Base-by-base conservation (phyloP, 2,888 invertebrate species). In the Meiosimyza platycephala region DNA sequence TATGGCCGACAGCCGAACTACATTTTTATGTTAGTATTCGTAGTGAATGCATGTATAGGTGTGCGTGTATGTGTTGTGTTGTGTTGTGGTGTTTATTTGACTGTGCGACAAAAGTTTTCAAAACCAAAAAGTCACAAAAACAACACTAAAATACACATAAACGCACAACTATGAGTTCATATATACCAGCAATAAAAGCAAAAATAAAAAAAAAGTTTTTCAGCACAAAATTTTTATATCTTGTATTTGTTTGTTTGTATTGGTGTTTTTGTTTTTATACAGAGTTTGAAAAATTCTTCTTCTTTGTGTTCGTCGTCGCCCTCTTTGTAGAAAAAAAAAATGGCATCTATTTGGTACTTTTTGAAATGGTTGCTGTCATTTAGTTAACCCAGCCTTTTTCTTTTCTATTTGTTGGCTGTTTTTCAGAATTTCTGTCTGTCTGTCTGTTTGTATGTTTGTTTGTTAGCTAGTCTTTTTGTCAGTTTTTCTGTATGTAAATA, bases 81-180 rank as follows among this genome's bases (percentile, higher is more conserved):
- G 62, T 33, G n/a, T 33, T 7, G n/a, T 62, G 40, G 33, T 33
- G 62, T 40, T 12, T 40, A 47, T 40, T 47, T 40, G 6, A n/a
- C 40, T 13, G 16, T 40, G 40, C 40, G 47, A n/a, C 40, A 62
- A 40, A 62, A 62, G 16, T 62, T 62, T 60, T 62, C 16, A 40
- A 33, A n/a, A 13, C 62, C 40, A 7, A 62, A 62, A 62, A 62
- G 62, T 62, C 62, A 62, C 60, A 11, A 16, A 62, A 47, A 40
- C 40, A 40, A 40, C 40, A 40, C 40, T 40, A 40, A 40, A 40
- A 40, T 40, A 40, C 6, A 40, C 7, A 40, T 9, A 40, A 9
- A 40, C 40, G 40, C 40, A 40, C 40, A 40, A 40, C 6, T 40
- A 40, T 9, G 9, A 40, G 28, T 4, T n/a, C n/a, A 28, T 28